Evolutionary conservation across 2,113 vertebrate genomes (phyloP).

Genomic region (Hassar affinis): DNA sequence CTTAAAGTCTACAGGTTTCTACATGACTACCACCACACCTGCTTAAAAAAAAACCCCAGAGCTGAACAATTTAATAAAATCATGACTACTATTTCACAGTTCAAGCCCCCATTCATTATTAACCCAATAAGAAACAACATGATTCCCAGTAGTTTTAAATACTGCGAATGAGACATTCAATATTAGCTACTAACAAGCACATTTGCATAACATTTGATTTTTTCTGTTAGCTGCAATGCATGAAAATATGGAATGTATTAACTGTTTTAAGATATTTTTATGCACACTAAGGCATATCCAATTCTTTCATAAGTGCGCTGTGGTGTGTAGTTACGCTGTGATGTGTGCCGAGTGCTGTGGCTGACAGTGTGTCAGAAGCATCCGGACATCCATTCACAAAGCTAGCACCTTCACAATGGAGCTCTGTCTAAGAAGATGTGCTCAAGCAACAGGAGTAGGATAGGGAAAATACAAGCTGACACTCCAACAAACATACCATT

Average conservation of each 20-base stretch:
- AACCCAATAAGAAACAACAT: background rate
- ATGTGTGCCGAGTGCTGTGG: slow-evolving; percentile 26
- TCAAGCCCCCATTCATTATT: background rate
- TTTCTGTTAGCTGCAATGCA: background rate
- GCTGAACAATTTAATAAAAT: background rate
- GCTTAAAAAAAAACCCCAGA: background rate
- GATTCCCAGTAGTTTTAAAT: background rate
- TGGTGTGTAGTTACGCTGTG: slow-evolving; percentile 11
- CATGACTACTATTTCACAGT: background rate
- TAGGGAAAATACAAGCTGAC: slow-evolving; percentile 26
- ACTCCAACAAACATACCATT: background rate
- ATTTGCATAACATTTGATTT: too few species aligned
- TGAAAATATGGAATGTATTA: background rate
- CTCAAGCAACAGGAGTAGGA: slow-evolving; percentile 19
- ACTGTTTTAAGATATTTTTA: background rate
- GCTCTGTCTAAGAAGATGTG: slow-evolving; percentile 35
- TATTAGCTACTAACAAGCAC: background rate
- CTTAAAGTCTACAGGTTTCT: background rate
- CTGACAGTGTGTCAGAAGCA: slow-evolving; percentile 48
- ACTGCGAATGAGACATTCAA: background rate
- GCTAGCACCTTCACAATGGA: slow-evolving; percentile 43
- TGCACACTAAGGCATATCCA: background rate
- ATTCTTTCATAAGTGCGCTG: background rate
- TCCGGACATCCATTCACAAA: slow-evolving; percentile 39
- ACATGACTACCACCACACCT: background rate